Evolutionary conservation across 2,797 vertebrate species (phyloP), one percentile per base, ranked within the genome.

Genomic region (Coreius guichenoti): DNA sequence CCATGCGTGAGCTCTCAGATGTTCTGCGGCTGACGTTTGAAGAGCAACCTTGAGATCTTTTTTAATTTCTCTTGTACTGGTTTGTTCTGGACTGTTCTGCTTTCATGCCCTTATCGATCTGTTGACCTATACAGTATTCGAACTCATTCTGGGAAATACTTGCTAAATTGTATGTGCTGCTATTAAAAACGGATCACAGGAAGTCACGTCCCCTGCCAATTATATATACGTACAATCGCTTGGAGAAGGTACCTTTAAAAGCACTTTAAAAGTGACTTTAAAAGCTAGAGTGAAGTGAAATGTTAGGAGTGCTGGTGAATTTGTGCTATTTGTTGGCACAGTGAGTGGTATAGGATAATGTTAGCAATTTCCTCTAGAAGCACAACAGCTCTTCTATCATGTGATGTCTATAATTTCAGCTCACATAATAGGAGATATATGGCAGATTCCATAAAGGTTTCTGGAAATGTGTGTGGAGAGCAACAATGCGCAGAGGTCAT

Each of bases 321-420:
- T 39, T 63, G 63, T 85, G 56, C 39, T 33, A 33, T 65, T 82
- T 73, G 54, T 65, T 87, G 54, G 33, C 49, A 4, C 72, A 58
- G 76, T 43, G 56, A 84, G 77, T 1, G 80, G 84, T 49, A 39
- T 26, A 39, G 77, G 39, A 87, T 86, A 87, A 87, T 86, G 73
- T 56, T 79, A 83, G 81, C 75, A 78, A 89, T 87, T 87, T 87
- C 67, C 84, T 86, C 45, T 56, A 51, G 84, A 84, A 63, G 69
- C 82, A 87, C 47, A 81, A 67, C 69, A 76, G 76, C 67, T 65
- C 61, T 83, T 78, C 76, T 51, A 75, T n/a, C 58, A 63, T 79
- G 43, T 43, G 56, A 86, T 82, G 85, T 76, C 78, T 86, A 89
- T 70, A 65, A 84, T 86, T 75, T 87, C n/a, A 82, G 67, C 33